These are phyloP conservation scores for Heteromyza rotundicornis DNA, from an alignment of 2,888 invertebrate genomes.

Conservation along the genomic window DNA sequence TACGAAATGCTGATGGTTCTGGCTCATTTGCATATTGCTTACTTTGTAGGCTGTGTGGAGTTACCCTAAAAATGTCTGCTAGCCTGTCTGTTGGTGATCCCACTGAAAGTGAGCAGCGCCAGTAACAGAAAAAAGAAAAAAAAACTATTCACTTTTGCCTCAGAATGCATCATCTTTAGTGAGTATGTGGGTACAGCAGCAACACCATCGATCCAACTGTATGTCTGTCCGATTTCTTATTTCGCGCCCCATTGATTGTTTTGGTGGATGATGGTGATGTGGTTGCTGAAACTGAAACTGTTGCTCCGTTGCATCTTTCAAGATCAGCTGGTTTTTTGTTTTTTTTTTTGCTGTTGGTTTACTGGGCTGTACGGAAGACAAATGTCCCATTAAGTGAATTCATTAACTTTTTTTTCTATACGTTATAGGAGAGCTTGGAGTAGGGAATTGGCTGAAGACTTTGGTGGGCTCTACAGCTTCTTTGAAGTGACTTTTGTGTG, in stretches of 20 bases:
- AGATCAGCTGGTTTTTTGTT: no score
- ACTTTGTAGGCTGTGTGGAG: neutral
- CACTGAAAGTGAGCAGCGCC: neutral
- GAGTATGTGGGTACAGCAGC: no score
- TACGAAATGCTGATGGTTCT: neutral
- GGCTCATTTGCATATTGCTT: neutral
- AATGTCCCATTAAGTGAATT: constrained; percentile 39
- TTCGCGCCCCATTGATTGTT: constrained; percentile 24
- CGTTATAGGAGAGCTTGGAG: neutral
- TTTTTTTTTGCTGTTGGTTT: no score
- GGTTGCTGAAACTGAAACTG: no score
- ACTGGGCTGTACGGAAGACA: constrained; percentile 31
- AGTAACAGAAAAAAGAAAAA: no score
- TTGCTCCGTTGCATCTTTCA: constrained; percentile 9
- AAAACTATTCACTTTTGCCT: neutral
- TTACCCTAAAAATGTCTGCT: neutral
- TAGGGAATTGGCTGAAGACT: neutral
- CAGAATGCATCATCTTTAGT: no score
- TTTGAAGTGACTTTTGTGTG: neutral
- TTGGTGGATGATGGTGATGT: no score
- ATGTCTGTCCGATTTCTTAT: constrained; percentile 26
- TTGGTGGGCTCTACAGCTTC: neutral
- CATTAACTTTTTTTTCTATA: constrained; percentile 28
- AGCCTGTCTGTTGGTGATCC: neutral
- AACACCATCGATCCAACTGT: no score